Base-by-base conservation (phyloP, 2,113 vertebrate genomes). In the Cinclus cinclus region DNA sequence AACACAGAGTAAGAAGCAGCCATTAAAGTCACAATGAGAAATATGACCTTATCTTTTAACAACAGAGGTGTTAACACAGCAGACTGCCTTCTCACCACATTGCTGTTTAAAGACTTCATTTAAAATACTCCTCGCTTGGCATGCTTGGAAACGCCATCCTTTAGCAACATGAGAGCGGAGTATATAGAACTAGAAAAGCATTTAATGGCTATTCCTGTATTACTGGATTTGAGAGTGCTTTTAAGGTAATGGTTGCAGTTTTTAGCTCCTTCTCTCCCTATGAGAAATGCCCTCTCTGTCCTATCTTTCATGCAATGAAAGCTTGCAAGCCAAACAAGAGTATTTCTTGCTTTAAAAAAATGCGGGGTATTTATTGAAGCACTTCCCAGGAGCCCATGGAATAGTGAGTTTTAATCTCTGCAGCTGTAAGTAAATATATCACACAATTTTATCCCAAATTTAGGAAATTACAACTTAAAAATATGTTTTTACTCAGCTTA, bases 31-130 rank as follows among this genome's bases (percentile, higher is more conserved):
- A 95, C 35, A 85, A 91, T 81, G 69, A 70, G 91, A 90, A 97
- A 67, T 83, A 73, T 63, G 80, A 90, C 58, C 74, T 95, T 91
- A 90, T 33, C 82, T 92, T 95, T 96, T 95, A 88, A 80, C 78
- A 92, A 73, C 75, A 94, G 71, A 93, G 68, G 59, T 92, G 88
- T 96, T 97, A 95, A 78, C 71, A 92, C 52, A 95, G 81, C 73
- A 94, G 52, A 92, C 75, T 96, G 83, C 84, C 60, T 71, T 95
- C 50, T 89, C 70, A 76, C 33, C 77, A 91, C 77, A 78, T 31
- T 92, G 52, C 30, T 47, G 65, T 89, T 96, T 89, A 83, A 97
- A 94, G 90, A 94, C 86, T 91, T 96, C 31, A 85, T 97, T 97
- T 96, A 88, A 96, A 87, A 91, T 63, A 90, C 22, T 75, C 82